A percentile compares a stretch with the other conserved stretches of the same genome.
Evolutionary conservation across 2,113 vertebrate genomes (phyloP).

Genomic region (Bothrops jararaca): DNA sequence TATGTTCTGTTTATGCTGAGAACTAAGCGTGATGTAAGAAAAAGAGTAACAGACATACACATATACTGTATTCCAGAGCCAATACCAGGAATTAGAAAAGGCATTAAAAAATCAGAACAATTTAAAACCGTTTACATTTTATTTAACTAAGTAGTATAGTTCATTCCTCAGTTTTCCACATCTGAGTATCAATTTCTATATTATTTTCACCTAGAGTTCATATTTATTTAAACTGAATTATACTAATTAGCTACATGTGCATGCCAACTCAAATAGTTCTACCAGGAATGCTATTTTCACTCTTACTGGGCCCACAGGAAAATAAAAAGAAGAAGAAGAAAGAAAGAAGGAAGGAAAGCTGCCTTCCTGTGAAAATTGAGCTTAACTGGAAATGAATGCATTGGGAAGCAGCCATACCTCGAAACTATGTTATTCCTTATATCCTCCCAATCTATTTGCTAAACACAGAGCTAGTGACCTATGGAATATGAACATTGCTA

Average conservation of each 20-base stretch:
- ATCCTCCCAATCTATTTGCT: neutral
- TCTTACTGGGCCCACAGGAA: slow-evolving; percentile 27
- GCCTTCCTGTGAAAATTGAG: slow-evolving; percentile 40
- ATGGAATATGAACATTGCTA: neutral
- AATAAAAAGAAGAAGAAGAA: too few relatives aligned
- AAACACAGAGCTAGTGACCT: neutral
- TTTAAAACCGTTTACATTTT: slow-evolving; percentile 38
- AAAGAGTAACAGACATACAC: neutral
- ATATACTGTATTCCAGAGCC: neutral
- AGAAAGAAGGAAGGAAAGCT: neutral
- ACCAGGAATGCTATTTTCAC: slow-evolving; percentile 52
- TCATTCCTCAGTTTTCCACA: slow-evolving; percentile 7
- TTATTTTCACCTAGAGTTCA: slow-evolving; percentile 3
- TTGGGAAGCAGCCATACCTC: slow-evolving; percentile 32
- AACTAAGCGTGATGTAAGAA: neutral
- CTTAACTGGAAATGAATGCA: slow-evolving; percentile 35
- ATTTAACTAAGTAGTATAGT: neutral
- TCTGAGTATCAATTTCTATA: slow-evolving; percentile 49
- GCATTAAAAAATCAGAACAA: slow-evolving; percentile 28
- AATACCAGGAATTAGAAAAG: slow-evolving; percentile 4
- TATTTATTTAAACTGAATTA: slow-evolving; percentile 51
- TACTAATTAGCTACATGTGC: slow-evolving; percentile 40
- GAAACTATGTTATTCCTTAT: slow-evolving; percentile 4
- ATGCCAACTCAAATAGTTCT: slow-evolving; percentile 51
- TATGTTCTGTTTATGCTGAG: neutral